Percentiles rank a stretch among this genome's conserved stretches.
Evolutionary conservation across 2,888 invertebrate genomes (phyloP).

Genomic region (Leucophora obtusa): DNA sequence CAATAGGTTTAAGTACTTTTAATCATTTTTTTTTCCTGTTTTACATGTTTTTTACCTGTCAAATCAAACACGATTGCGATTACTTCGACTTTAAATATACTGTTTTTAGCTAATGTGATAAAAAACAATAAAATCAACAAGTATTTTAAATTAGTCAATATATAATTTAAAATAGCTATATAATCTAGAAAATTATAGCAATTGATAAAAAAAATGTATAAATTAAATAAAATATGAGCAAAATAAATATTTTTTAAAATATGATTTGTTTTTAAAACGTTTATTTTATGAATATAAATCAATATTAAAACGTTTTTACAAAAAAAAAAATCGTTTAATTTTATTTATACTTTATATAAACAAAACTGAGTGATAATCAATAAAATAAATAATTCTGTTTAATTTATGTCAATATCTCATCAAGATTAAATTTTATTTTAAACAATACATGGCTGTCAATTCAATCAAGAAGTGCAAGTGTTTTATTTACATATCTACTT

Average conservation of each 20-base stretch:
- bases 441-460: conserved; percentile 34
- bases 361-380: conserved; percentile 49
- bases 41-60: background rate
- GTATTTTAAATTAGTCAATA: background rate
- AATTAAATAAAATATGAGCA: too few species aligned
- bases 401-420: conserved; percentile 53
- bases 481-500: conserved; percentile 55
- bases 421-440: conserved; percentile 31
- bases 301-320: conserved; percentile 17
- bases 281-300: conserved; percentile 10
- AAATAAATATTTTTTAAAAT: background rate
- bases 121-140: background rate
- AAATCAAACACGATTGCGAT: background rate
- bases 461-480: conserved; percentile 57
- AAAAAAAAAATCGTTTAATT: conserved; percentile 2
- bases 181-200: background rate
- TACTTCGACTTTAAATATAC: background rate
- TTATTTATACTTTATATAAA: background rate
- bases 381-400: conserved; percentile 53
- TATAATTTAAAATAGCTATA: background rate
- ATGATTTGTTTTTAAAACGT: background rate
- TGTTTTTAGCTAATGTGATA: background rate
- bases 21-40: background rate
- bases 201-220: background rate
- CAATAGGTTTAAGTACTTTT: background rate